Conservation (phyloP, 2,888 invertebrate genomes). For the Drosophila prostipennis region DNA sequence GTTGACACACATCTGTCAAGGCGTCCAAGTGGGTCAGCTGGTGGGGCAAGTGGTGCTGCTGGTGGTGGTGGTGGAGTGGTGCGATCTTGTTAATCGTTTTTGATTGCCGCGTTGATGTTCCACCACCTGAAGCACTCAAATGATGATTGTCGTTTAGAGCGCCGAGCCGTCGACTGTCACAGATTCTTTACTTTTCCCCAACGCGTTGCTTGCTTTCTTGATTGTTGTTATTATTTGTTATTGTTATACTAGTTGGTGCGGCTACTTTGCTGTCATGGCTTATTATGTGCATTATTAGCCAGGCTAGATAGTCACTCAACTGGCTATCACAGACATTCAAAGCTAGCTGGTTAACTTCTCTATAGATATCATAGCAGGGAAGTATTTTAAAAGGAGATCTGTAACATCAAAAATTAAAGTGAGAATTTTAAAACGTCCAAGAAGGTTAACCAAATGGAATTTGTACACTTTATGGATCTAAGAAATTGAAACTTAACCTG, state of each 20-base stretch:
- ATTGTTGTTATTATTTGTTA: constrained; percentile 52
- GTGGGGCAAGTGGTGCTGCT: constrained; percentile 35
- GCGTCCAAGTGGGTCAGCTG: constrained; percentile 67
- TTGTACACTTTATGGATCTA: too few relatives aligned
- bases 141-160: constrained; percentile 68
- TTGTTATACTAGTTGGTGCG: constrained; percentile 45
- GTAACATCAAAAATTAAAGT: too few relatives aligned
- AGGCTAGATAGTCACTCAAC: constrained; percentile 38
- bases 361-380: too few relatives aligned
- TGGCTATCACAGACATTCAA: constrained; percentile 19
- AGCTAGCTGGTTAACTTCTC: not conserved
- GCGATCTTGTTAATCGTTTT: constrained; percentile 76
- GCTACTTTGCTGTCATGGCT: constrained; percentile 45
- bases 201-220: constrained; percentile 23
- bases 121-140: constrained; percentile 54
- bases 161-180: constrained; percentile 26
- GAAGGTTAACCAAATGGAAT: too few relatives aligned
- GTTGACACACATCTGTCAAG: constrained; percentile 77
- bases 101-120: constrained; percentile 74
- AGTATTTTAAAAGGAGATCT: too few relatives aligned
- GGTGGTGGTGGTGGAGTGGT: constrained; percentile 25
- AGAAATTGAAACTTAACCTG: too few relatives aligned
- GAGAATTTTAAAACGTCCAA: too few relatives aligned
- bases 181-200: constrained; percentile 33
- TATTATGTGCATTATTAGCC: constrained; percentile 61